phyloP scores from a whole-genome alignment of 2,888 invertebrate genomes.

The Nomada fucata region DNA sequence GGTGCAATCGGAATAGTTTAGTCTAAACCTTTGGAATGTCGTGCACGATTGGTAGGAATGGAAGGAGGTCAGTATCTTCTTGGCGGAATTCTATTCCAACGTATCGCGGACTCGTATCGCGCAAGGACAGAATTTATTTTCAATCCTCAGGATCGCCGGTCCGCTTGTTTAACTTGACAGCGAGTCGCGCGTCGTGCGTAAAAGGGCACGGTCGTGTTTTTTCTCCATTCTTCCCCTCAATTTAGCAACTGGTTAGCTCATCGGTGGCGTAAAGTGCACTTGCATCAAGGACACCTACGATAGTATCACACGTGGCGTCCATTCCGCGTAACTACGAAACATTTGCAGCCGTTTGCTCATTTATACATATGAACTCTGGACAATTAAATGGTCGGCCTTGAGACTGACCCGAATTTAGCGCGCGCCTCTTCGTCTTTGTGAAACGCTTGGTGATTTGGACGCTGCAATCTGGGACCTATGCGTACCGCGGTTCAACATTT shows the following conservation, averaged over 20 bases:
- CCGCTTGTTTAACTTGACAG: not conserved
- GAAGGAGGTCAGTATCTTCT: conserved; percentile 51
- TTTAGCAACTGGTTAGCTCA: not conserved
- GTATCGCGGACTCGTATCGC: conserved; percentile 23
- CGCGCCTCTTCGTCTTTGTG: not conserved
- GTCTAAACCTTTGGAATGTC: conserved; percentile 1
- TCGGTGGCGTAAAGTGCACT: not conserved
- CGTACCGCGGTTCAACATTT: not conserved
- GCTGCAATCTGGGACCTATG: not conserved
- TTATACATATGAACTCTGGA: not conserved
- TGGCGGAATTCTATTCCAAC: conserved; percentile 43
- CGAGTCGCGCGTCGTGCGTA: not conserved
- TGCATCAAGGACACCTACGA: conserved; percentile 11
- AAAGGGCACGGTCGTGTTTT: conserved; percentile 25
- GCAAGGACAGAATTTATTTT: conserved; percentile 56
- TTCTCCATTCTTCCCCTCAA: not conserved
- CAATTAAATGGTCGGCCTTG: not conserved
- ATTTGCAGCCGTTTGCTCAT: not conserved
- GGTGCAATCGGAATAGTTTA: conserved; percentile 38
- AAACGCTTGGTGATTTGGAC: not conserved
- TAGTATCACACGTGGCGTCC: not conserved
- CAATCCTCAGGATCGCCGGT: conserved; percentile 17
- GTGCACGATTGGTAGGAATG: not conserved
- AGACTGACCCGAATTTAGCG: not conserved
- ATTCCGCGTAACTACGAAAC: not conserved